Percentiles rank a stretch among this genome's conserved stretches.
phyloP scores from a whole-genome alignment of 2,888 invertebrate species.

The Ichneumon xanthorius region DNA sequence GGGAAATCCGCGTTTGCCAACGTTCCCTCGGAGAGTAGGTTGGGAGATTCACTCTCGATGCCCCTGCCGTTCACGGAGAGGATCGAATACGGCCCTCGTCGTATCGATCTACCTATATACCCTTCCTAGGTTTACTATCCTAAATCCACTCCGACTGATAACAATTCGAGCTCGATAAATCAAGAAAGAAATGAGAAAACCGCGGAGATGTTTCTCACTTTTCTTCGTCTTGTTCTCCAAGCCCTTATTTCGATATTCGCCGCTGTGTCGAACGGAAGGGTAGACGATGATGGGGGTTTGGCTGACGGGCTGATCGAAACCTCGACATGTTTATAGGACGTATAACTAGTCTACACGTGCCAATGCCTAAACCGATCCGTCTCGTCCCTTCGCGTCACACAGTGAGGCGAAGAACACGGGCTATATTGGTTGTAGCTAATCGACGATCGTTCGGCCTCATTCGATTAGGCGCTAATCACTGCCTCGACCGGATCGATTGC shows the following conservation, averaged over 20 bases:
- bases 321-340: constrained; percentile 12
- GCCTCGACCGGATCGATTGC: constrained; percentile 78
- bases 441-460: constrained; percentile 81
- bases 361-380: background rate
- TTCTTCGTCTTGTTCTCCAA: background rate
- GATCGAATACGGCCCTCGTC: constrained; percentile 36
- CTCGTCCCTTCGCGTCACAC: constrained; percentile 15
- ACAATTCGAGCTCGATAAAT: constrained; percentile 15
- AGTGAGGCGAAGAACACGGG: constrained; percentile 58
- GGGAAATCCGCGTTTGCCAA: constrained; percentile 55
- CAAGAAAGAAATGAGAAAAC: background rate
- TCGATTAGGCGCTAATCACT: constrained; percentile 82
- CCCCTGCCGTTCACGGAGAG: constrained; percentile 35
- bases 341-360: background rate
- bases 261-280: background rate
- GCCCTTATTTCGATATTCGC: background rate
- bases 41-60: constrained; percentile 57
- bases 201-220: background rate
- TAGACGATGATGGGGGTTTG: background rate
- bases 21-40: constrained; percentile 54
- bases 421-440: constrained; percentile 81
- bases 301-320: background rate
- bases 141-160: constrained; percentile 24
- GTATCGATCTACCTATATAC: constrained; percentile 13
- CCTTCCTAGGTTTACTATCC: background rate